Percentiles rank a stretch among this genome's conserved stretches.
These are phyloP conservation scores for Callithrix jacchus DNA, from an alignment of 2,113 vertebrate species.

Conservation along the genomic window DNA sequence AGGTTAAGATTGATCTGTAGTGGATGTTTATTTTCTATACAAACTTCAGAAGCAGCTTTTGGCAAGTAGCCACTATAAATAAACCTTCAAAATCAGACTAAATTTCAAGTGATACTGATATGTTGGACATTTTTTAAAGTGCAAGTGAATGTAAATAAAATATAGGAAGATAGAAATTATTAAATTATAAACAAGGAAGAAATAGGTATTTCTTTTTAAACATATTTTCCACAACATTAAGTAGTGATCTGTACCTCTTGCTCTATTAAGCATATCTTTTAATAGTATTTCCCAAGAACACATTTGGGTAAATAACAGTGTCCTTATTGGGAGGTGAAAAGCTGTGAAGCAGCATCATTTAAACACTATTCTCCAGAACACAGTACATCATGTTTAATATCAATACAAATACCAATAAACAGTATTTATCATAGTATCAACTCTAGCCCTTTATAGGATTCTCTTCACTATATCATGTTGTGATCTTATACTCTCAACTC, in stretches of 20 bases:
- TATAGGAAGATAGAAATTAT: not conserved
- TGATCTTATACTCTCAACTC: not conserved
- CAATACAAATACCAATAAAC: conserved; percentile 43
- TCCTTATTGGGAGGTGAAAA: conserved; percentile 40
- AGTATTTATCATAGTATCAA: not conserved
- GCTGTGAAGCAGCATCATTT: conserved; percentile 57
- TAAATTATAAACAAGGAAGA: conserved; percentile 60
- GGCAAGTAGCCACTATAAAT: conserved; percentile 77
- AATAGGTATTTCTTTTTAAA: conserved; percentile 48
- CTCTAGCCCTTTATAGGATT: not conserved
- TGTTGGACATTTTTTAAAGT: conserved; percentile 46
- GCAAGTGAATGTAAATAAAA: conserved; percentile 63
- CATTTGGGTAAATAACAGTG: conserved; percentile 52
- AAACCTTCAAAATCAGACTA: conserved; percentile 76
- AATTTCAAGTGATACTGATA: conserved; percentile 57
- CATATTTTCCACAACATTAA: conserved; percentile 67
- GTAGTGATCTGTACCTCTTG: conserved; percentile 45
- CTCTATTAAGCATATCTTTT: conserved; percentile 52
- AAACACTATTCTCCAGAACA: conserved; percentile 72
- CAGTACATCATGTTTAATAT: conserved; percentile 16
- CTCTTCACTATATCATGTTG: not conserved
- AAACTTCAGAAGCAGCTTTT: conserved; percentile 71
- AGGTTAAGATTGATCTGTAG: conserved; percentile 66
- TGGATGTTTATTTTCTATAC: conserved; percentile 71
- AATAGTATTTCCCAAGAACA: conserved; percentile 56